Evolutionary conservation across 2,113 vertebrate genomes (phyloP), one percentile per base, ranked within the genome.

Genomic region (Datnioides undecimradiatus): DNA sequence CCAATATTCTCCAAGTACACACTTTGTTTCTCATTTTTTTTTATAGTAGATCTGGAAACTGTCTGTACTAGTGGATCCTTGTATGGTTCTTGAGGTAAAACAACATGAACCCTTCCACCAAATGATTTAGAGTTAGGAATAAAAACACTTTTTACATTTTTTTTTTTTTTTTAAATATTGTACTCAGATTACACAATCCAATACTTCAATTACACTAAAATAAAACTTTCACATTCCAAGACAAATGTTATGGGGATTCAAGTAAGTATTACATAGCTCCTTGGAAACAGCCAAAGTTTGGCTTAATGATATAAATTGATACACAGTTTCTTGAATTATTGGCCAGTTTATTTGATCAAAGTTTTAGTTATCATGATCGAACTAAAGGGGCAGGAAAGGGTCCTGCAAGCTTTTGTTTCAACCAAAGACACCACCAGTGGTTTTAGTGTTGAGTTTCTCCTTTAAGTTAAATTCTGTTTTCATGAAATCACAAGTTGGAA

Each of bases 1-100:
- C 36, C 46, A 27, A 4, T 73, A 36, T 77, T 57, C 55, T 73
- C 27, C 19, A 34, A 34, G 21, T 40, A 41, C 33, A 63, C 60
- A 29, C 27, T 59, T 29, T 36, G 9, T 66, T 8, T 43, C 4
- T 67, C 54, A 13, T 4, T 27, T 60, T 78, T 48, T 46, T 27
- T 52, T 9, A 64, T 38, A 54, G 23, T 55, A 14, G 43, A 48
- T 40, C 14, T 59, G 38, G 38, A 51, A 13, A 12, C 40, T 17
- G 2, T 36, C 13, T 43, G 27, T 7, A 27, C 8, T 17, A 27
- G 27, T 62, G 36, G 59, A 41, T 62, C 14, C 23, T 41, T 41
- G 11, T 14, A 10, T 40, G 36, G 23, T 27, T n/a, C 36, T 62
- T 17, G 14, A 41, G 11, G 23, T 41, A 27, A 59, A 62, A 27